Evolutionary conservation across 2,888 invertebrate species (phyloP).

Genomic region (Mechanitis messenoides): DNA sequence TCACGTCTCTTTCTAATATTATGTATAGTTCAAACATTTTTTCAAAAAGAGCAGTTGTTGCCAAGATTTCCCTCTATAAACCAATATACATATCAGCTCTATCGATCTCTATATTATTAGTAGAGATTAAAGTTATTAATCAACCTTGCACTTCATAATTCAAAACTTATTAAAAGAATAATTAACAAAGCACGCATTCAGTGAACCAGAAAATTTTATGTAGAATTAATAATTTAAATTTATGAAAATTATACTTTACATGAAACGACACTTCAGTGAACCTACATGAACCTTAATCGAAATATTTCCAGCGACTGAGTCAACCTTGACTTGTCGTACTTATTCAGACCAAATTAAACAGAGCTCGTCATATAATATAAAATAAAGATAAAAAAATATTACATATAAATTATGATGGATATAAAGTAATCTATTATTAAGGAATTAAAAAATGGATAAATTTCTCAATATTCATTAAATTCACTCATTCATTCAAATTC

Average conservation of each 20-base stretch:
- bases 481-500: too few species aligned
- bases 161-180: too few species aligned
- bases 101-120: too few species aligned
- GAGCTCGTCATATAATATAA: background rate
- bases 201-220: slow-evolving; percentile 1
- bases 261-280: background rate
- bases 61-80: background rate
- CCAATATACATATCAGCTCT: too few species aligned
- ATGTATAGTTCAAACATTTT: background rate
- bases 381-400: too few species aligned
- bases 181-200: background rate
- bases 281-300: background rate
- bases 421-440: too few species aligned
- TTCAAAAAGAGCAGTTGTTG: background rate
- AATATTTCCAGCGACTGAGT: background rate
- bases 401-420: too few species aligned
- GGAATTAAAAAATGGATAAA: too few species aligned
- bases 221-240: slow-evolving; percentile 2
- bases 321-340: background rate
- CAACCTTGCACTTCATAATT: too few species aligned
- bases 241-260: background rate
- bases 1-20: too few species aligned
- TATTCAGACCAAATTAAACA: background rate
- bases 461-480: too few species aligned
- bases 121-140: too few species aligned